phyloP scores from a whole-genome alignment of 2,113 vertebrate species.

The Aleadryas rufinucha region DNA sequence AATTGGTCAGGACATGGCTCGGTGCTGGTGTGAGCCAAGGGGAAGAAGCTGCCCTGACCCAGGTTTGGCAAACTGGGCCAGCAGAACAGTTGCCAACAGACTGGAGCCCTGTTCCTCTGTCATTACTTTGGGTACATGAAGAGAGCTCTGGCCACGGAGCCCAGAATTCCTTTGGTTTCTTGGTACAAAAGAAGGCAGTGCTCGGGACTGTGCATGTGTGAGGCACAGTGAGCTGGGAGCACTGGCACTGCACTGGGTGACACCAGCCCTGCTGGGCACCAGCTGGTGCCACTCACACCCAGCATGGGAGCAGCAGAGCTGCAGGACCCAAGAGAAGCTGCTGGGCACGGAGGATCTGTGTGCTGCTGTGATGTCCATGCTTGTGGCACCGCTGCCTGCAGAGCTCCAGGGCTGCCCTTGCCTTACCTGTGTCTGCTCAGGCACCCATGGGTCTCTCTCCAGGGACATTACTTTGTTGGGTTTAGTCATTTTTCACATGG shows the following conservation, averaged over 20 bases:
- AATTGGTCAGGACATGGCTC: not conserved
- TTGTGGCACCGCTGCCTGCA: fast-evolving
- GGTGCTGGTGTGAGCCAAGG: not conserved
- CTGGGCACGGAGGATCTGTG: fast-evolving
- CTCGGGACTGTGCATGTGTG: not conserved
- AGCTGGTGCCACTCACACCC: not conserved
- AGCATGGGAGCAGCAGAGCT: not conserved
- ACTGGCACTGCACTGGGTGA: not conserved
- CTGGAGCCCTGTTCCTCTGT: not conserved
- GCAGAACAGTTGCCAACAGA: not conserved
- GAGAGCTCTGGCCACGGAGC: not conserved
- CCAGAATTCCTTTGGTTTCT: not conserved
- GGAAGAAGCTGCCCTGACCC: not conserved
- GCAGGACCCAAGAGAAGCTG: not conserved
- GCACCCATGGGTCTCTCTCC: not conserved
- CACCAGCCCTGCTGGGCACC: not conserved
- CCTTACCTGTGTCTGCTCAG: not conserved
- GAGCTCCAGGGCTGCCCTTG: not conserved
- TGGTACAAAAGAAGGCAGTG: not conserved
- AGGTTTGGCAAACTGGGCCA: not conserved
- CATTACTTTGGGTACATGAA: not conserved
- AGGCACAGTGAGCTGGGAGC: not conserved
- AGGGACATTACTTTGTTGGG: not conserved
- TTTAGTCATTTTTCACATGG: not conserved
- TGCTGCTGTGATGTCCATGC: not conserved